Evolutionary conservation across 2,113 vertebrate species (phyloP).

Genomic region (Oceanites oceanicus): DNA sequence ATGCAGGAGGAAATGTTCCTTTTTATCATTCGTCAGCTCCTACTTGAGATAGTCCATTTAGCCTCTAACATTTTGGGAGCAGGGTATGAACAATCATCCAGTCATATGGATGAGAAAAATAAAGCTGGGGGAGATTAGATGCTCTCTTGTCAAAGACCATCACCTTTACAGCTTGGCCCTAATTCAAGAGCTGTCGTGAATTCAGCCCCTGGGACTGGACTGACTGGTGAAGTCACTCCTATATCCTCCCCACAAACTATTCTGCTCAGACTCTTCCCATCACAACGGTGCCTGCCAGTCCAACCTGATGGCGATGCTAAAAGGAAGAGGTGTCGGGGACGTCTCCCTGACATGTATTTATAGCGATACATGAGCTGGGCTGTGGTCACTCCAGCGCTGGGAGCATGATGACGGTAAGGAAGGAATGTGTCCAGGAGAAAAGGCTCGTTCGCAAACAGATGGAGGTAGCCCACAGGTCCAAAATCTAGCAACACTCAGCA

Average conservation of each 20-base stretch:
- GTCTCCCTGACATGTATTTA: neutral
- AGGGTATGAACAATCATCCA: neutral
- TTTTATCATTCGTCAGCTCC: neutral
- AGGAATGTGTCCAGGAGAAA: neutral
- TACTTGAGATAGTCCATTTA: neutral
- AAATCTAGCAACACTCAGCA: neutral
- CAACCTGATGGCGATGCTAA: neutral
- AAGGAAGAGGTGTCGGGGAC: neutral
- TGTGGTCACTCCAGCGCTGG: neutral
- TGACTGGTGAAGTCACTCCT: neutral
- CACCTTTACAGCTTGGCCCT: neutral
- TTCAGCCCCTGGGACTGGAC: neutral
- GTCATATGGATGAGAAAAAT: neutral
- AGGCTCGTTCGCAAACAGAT: neutral
- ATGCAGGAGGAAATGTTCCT: neutral
- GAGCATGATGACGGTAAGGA: neutral
- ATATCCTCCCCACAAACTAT: neutral
- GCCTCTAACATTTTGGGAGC: neutral
- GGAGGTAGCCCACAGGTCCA: neutral
- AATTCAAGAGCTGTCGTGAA: neutral
- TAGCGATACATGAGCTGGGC: neutral
- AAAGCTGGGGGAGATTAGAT: neutral
- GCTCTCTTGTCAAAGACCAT: neutral
- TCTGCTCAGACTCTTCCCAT: neutral
- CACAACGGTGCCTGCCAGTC: neutral